Base-by-base conservation (phyloP, 2,888 invertebrate genomes). In the Escarpia spicata region DNA sequence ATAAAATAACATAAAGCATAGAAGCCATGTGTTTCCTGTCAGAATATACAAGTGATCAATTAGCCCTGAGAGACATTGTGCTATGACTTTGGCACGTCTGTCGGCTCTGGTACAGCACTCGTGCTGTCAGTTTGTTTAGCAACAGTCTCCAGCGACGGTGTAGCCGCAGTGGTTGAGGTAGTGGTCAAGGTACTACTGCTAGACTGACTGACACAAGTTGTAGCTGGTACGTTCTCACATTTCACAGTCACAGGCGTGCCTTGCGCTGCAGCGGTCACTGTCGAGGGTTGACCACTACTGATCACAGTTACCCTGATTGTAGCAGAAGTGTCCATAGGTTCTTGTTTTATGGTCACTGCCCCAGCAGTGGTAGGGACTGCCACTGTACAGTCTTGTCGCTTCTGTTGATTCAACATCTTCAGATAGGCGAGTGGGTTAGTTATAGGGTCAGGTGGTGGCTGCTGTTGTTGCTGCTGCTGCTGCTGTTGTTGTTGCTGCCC, bases 381-480 rank as follows among this genome's bases (percentile, higher is more conserved):
- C 26, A 26, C 75, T 75, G 19, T 6, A 75, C 75, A 19, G 19
- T 75, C 75, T 26, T 75, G 75, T n/a, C 6, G 75, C 75, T 75
- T 43, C 43, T 43, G 75, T 26, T 75, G 75, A 75, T 75, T 91
- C n/a, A 92, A 91, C 60, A n/a, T 60, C n/a, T 58, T 91, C 89
- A 92, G 91, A 91, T 91, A 92, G 90, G 91, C 92, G 43, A 92
- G 91, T 10, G 92, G 92, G 91, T 92, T 92, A 26, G 91, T 90
- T 10, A 91, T 31, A n/a, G 92, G 91, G 90, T 91, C 90, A 9
- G 92, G 31, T n/a, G 44, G 26, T 2, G 44, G 12, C 89, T 37
- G 37, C 37, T 37, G 37, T n/a, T n/a, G n/a, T n/a, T 92, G 75
- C 92, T n/a, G 26, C 90, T 44, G 75, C 19, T 60, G 60, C 19